These are phyloP conservation scores for Cryptus viduatorius DNA, from an alignment of 2,888 invertebrate genomes.

Conservation along the genomic window DNA sequence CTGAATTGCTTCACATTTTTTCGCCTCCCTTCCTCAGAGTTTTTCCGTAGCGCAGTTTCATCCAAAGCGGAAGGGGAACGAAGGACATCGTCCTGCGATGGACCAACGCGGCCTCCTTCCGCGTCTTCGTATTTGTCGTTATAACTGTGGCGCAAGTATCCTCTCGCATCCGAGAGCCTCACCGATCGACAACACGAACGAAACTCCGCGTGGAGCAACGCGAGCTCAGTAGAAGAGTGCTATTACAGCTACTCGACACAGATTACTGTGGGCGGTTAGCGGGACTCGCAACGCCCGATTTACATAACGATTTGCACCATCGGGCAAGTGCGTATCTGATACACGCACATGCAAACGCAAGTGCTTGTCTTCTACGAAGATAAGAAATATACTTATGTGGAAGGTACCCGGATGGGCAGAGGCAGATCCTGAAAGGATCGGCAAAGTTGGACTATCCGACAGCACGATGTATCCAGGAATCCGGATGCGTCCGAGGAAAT, in stretches of 20 bases:
- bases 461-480: not conserved
- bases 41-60: not conserved
- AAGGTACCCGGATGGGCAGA: not conserved
- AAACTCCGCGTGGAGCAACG: slow-evolving; percentile 32
- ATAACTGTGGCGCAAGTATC: slow-evolving; percentile 38
- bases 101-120: slow-evolving; percentile 1
- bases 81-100: slow-evolving; percentile 17
- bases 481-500: not conserved
- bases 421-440: not conserved
- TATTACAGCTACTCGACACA: slow-evolving; percentile 84
- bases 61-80: not conserved
- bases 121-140: slow-evolving; percentile 35
- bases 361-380: not conserved
- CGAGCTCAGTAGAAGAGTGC: slow-evolving; percentile 58
- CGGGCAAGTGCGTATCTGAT: slow-evolving; percentile 35
- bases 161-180: slow-evolving; percentile 11
- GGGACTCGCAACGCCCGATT: slow-evolving; percentile 80
- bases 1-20: not conserved
- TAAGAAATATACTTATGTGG: not conserved
- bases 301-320: slow-evolving; percentile 77
- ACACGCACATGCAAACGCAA: not conserved
- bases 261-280: slow-evolving; percentile 78
- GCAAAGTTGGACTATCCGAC: not conserved
- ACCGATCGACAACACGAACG: not conserved
- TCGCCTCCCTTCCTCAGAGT: not conserved